Evolutionary conservation across 2,113 vertebrate species (phyloP), one percentile per base, ranked within the genome.

Genomic region (Neogale vison): DNA sequence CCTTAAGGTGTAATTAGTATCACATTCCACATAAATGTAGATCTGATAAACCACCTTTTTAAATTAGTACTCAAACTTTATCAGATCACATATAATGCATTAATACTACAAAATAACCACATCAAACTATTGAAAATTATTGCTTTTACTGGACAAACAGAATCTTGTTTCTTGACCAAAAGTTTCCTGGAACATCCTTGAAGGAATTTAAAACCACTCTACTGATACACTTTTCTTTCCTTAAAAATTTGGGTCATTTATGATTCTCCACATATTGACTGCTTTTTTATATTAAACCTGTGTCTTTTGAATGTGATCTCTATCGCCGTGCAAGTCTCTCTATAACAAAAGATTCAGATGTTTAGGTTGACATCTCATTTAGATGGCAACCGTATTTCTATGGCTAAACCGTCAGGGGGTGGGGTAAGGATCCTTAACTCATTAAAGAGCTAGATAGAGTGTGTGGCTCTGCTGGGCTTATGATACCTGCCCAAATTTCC

Each of bases 201-300:
- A 81, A 94, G 57, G 50, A 88, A 83, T 76, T 80, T 83, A 36
- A 95, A 97, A 84, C 67, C 47, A 9, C 17, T 67, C 14, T 81
- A 18, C 72, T 34, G 23, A 55, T 61, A 14, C n/a, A 72, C 34
- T 81, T 86, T 72, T 57, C 79, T 77, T 90, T 24, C 26, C 39
- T 93, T 96, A 90, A 92, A 97, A 77, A 79, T 86, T 74, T 52
- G 13, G 31, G 17, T 82, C 65, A 80, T 90, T 88, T 50, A 11
- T 82, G 88, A 95, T 96, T 80, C 57, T 83, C 80, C 34, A 50
- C 39, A 39, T 81, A 31, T 55, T 87, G 52, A 55, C 79, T 39
- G 24, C 61, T 84, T 88, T 93, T 77, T 65, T 23, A 10, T 52
- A 24, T 93, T 74, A 96, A 86, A 52, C 82, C 15, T 93, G 0